Conservation (phyloP, 2,113 vertebrate species). For the Elanus axillaris region DNA sequence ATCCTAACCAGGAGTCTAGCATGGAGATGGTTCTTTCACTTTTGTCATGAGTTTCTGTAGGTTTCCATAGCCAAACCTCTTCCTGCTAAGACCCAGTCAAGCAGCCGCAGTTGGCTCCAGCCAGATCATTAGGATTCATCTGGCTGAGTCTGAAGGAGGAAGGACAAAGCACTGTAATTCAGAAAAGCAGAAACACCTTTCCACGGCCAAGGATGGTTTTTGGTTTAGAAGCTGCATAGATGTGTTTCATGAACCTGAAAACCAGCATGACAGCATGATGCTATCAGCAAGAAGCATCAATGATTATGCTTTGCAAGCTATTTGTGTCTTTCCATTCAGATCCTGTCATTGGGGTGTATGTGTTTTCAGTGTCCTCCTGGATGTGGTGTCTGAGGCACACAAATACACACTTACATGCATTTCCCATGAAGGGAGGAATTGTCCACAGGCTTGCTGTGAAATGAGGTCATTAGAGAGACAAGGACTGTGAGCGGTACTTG, state of each 20-base stretch:
- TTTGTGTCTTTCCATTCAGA: neutral
- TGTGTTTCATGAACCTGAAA: neutral
- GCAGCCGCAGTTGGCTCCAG: neutral
- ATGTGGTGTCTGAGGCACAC: neutral
- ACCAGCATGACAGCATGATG: neutral
- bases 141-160: neutral
- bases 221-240: neutral
- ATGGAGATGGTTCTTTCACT: neutral
- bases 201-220: neutral
- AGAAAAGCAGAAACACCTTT: neutral
- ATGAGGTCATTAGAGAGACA: neutral
- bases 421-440: neutral
- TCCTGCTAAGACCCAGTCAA: neutral
- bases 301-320: neutral
- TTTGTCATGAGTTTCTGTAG: neutral
- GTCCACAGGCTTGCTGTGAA: neutral
- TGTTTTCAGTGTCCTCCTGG: neutral
- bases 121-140: neutral
- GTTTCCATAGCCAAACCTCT: neutral
- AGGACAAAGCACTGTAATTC: neutral
- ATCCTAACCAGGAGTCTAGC: neutral
- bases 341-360: neutral
- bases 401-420: accelerated
- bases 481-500: neutral
- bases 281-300: neutral